Evolutionary conservation across 30 jellyfish, hydroid and myxozoan genomes (phyloP), one percentile per base, ranked within the genome.

Genomic region (Aurelia sp.): DNA sequence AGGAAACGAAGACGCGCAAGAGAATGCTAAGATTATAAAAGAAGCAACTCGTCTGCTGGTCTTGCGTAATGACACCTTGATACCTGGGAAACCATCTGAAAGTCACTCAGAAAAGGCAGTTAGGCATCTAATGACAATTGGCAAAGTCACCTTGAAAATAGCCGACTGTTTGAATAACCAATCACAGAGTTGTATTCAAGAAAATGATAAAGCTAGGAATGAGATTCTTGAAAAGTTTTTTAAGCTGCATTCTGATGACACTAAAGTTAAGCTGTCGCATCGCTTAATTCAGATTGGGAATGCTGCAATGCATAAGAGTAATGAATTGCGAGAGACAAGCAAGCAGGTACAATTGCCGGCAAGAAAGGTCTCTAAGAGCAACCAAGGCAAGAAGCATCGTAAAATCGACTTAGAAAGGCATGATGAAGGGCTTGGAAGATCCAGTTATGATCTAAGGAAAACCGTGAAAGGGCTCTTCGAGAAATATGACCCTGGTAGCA

Each of bases 251-350:
- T 27, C 85, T 37, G 86, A 75, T 71, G 89, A 79, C 9, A 74
- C 68, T 0, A 73, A 85, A 60, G 69, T 51, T 13, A 64, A 41
- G 48, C 73, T 79, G 27, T 71, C 97, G 12, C 48, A 79, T 47
- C 41, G 88, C 2, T 58, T 89, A 63, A 52, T 12, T 13, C 76
- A 79, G 31, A 76, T 89, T 40, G 97, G 97, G 16, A 62, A 82
- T 22, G 88, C 97, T 3, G 97, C 97, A 4, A 67, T 89, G 86
- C 62, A 66, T 12, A 64, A 52, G 55, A 67, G 89, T 57, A 66
- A 86, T 35, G 75, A 75, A 73, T 17, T 68, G 60, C 89, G 30
- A 40, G 55, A 44, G 55, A 44, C 55, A 7, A 9, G 15, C 15
- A 44, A 44, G 10, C 55, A 44, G 3, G 13, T 10, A 37, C 51